A percentile compares a stretch with the other conserved stretches of the same genome.
These are phyloP conservation scores for Plodia interpunctella DNA, from an alignment of 1,140 invertebrate genomes.

Conservation along the genomic window DNA sequence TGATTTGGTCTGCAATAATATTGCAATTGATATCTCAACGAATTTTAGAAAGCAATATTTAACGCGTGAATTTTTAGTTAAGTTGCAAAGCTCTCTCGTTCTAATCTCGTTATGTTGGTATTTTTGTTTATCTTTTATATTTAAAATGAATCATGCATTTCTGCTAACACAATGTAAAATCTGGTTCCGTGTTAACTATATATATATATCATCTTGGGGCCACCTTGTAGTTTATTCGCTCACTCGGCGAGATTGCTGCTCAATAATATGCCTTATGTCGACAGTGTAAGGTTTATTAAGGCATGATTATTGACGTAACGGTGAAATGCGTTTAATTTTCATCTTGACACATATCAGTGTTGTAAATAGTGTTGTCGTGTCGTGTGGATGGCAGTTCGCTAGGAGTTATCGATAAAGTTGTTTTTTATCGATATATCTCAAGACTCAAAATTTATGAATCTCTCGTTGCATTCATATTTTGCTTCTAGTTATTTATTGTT, in stretches of 20 bases:
- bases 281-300: background rate
- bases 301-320: slow-evolving; percentile 7
- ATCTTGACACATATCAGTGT: slow-evolving; percentile 64
- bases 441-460: slow-evolving; percentile 1
- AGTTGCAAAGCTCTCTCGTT: slow-evolving; percentile 39
- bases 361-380: slow-evolving; percentile 60
- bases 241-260: slow-evolving; percentile 2
- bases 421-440: slow-evolving; percentile 9
- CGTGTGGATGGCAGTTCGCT: slow-evolving; percentile 53
- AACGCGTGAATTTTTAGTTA: slow-evolving; percentile 24
- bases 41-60: slow-evolving; percentile 69
- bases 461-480: background rate
- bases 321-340: slow-evolving; percentile 31
- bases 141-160: slow-evolving; percentile 1
- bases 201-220: slow-evolving; percentile 61
- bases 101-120: slow-evolving; percentile 19
- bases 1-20: slow-evolving; percentile 37
- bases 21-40: slow-evolving; percentile 42
- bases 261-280: slow-evolving; percentile 7
- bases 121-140: slow-evolving; percentile 5
- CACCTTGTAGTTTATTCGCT: slow-evolving; percentile 40
- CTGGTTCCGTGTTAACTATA: slow-evolving; percentile 20
- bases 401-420: slow-evolving; percentile 10
- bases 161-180: slow-evolving; percentile 16
- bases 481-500: slow-evolving; percentile 12